Conservation (phyloP, 64 coral and sea anemone species). For the Porites australiensis region DNA sequence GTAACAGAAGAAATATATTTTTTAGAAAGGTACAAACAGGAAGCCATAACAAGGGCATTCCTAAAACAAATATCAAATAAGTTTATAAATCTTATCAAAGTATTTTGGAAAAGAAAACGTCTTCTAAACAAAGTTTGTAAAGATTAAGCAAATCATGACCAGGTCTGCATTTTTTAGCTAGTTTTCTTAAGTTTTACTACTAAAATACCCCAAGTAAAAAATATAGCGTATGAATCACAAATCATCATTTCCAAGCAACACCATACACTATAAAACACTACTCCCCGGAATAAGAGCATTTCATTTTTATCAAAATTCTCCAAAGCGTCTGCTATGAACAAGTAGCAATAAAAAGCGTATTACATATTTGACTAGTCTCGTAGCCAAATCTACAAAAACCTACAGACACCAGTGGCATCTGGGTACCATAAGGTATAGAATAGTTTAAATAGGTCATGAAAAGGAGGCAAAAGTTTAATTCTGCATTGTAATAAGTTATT, state of each 20-base stretch:
- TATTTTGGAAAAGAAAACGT: background rate
- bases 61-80: constrained; percentile 2
- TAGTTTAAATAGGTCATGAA: too few species aligned
- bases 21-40: constrained; percentile 4
- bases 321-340: background rate
- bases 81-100: background rate
- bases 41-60: background rate
- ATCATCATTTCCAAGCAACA: constrained; percentile 12
- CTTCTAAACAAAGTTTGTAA: background rate
- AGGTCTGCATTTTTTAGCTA: background rate
- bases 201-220: constrained; percentile 53
- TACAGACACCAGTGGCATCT: too few species aligned
- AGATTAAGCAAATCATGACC: background rate
- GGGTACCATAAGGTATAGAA: too few species aligned
- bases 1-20: background rate
- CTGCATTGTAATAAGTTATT: too few species aligned
- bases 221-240: constrained; percentile 37
- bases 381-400: too few species aligned
- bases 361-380: too few species aligned
- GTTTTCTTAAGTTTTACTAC: background rate
- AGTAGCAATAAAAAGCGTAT: background rate
- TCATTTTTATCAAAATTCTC: background rate
- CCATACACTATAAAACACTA: background rate
- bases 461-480: too few species aligned
- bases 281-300: background rate